phyloP scores from a whole-genome alignment of 2,888 invertebrate species.

The Escarpia spicata region DNA sequence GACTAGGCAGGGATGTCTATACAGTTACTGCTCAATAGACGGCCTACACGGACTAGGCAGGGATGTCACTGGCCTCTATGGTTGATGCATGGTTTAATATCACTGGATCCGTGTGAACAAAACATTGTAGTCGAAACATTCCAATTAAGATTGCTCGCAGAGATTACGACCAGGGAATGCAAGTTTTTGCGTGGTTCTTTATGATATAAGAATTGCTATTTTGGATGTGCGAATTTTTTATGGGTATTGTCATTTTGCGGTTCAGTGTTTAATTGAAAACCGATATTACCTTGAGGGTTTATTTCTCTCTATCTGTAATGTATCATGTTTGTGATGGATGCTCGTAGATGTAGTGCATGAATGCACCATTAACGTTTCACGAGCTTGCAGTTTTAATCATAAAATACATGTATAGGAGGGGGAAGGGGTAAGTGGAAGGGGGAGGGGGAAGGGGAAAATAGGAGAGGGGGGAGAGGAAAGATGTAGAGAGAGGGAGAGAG shows the following conservation, averaged over 20 bases:
- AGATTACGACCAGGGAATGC: constrained; percentile 1
- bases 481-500: no score
- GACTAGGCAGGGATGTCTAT: neutral
- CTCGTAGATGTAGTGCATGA: no score
- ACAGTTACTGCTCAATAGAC: constrained; percentile 3
- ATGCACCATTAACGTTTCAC: no score
- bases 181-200: neutral
- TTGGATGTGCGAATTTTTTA: neutral
- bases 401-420: no score
- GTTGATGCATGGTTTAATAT: neutral
- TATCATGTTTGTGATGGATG: no score
- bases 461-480: no score
- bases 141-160: neutral
- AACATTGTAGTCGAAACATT: neutral
- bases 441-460: no score
- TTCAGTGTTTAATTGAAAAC: neutral
- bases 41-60: neutral
- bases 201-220: neutral
- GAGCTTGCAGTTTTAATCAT: no score
- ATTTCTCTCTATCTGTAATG: no score
- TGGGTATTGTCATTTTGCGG: neutral
- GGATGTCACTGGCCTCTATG: neutral
- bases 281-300: no score
- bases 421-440: no score
- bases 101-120: neutral